Conservation (phyloP, 23 tunicate species). For the Aplidium turbinatum region DNA sequence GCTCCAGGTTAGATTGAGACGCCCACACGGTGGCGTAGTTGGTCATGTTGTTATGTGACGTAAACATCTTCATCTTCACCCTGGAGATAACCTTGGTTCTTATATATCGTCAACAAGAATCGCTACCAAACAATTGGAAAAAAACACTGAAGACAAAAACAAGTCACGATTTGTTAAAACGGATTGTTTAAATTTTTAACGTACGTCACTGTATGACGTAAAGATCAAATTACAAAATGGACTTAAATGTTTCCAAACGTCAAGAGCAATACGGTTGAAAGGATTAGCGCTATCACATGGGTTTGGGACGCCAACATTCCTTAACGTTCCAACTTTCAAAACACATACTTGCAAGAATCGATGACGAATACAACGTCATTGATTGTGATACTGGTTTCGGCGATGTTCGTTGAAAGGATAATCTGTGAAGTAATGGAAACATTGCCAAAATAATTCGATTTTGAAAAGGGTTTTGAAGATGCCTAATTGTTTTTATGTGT, state of each 20-base stretch:
- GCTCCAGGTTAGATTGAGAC: slow-evolving; percentile 80
- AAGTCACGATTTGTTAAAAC: not conserved
- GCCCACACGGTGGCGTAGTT: slow-evolving; percentile 99
- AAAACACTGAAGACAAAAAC: not conserved
- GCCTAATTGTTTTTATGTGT: no score
- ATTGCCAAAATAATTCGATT: no score
- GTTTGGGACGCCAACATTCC: no score
- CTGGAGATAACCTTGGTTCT: slow-evolving; percentile 43
- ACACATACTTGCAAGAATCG: slow-evolving; percentile 96
- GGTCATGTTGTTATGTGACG: slow-evolving; percentile 97
- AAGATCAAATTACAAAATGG: no score
- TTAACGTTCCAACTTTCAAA: no score
- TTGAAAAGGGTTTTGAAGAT: no score
- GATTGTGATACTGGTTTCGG: slow-evolving; percentile 93
- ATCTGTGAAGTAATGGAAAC: slow-evolving; percentile 64
- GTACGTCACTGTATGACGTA: no score
- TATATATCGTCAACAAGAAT: no score
- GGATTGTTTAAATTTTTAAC: not conserved
- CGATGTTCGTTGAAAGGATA: slow-evolving; percentile 91
- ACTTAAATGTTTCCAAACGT: no score
- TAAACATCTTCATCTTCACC: slow-evolving; percentile 98
- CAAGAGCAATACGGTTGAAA: no score
- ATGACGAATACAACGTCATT: slow-evolving; percentile 93
- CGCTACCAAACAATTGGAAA: not conserved
- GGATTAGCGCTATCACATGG: no score